These are phyloP conservation scores for Listrodromus nycthemerus DNA, from an alignment of 2,888 invertebrate genomes.

Conservation along the genomic window DNA sequence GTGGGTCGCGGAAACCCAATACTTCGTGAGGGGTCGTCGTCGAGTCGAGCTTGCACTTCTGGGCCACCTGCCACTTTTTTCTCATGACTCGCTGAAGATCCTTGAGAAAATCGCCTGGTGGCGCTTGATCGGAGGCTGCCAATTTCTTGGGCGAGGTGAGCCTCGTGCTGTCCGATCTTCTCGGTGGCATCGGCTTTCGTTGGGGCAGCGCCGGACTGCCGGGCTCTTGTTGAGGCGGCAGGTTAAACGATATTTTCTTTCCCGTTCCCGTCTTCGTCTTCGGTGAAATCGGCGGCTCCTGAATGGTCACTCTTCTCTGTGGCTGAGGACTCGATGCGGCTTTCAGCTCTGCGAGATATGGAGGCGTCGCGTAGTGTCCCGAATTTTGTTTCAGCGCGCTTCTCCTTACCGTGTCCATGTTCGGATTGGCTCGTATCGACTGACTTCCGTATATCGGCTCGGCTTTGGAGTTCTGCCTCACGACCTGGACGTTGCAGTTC, in stretches of 20 bases:
- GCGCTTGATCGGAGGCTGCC: slow-evolving; percentile 90
- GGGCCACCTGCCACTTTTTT: slow-evolving; percentile 97
- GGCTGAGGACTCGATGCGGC: slow-evolving; percentile 86
- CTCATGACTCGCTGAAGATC: slow-evolving; percentile 96
- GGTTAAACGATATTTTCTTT: slow-evolving; percentile 89
- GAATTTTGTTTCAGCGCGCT: slow-evolving; percentile 81
- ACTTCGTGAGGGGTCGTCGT: slow-evolving; percentile 96
- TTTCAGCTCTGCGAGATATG: slow-evolving; percentile 87
- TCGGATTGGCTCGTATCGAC: slow-evolving; percentile 79
- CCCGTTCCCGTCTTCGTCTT: slow-evolving; percentile 85
- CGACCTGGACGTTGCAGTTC: slow-evolving; percentile 69
- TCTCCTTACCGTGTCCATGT: slow-evolving; percentile 81
- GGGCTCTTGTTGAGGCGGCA: slow-evolving; percentile 85
- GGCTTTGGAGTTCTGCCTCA: slow-evolving; percentile 78
- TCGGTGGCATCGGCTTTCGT: slow-evolving; percentile 90
- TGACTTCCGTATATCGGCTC: slow-evolving; percentile 77
- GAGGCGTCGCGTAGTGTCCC: slow-evolving; percentile 82
- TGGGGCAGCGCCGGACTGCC: slow-evolving; percentile 87
- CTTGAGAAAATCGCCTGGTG: slow-evolving; percentile 93
- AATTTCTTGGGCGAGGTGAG: slow-evolving; percentile 90
- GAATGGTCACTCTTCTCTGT: slow-evolving; percentile 88
- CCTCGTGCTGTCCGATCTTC: slow-evolving; percentile 89
- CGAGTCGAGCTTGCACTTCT: slow-evolving; percentile 94
- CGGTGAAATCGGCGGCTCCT: slow-evolving; percentile 86
- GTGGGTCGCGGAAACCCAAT: slow-evolving; percentile 94